These are phyloP conservation scores for Forbesichthys papilliferus DNA, from an alignment of 2,113 vertebrate genomes.

Conservation along the genomic window DNA sequence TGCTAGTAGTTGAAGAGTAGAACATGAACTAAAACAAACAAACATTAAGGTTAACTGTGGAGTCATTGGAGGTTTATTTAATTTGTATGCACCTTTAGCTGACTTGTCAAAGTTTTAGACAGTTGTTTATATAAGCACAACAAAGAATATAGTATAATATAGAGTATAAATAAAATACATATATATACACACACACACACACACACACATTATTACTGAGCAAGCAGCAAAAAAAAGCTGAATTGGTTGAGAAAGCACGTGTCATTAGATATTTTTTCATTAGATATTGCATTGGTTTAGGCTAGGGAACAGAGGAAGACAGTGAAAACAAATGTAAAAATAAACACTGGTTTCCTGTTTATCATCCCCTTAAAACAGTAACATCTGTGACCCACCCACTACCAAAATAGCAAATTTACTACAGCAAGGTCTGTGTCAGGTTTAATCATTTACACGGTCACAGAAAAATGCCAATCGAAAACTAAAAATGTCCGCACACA, in stretches of 20 bases:
- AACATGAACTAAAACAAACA: background rate
- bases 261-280: too few relatives aligned
- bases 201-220: too few relatives aligned
- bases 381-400: background rate
- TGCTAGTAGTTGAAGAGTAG: slow-evolving; percentile 25
- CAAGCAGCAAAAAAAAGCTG: background rate
- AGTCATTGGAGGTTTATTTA: background rate
- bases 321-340: slow-evolving; percentile 3
- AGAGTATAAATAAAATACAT: too few relatives aligned
- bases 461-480: background rate
- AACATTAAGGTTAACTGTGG: background rate
- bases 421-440: background rate
- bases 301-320: background rate
- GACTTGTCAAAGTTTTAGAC: background rate
- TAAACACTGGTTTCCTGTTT: slow-evolving; percentile 27
- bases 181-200: too few relatives aligned
- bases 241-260: too few relatives aligned
- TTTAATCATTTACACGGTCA: background rate
- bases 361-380: slow-evolving; percentile 1
- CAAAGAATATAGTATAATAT: background rate
- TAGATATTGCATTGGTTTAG: background rate
- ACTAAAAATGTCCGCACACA: background rate
- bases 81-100: background rate
- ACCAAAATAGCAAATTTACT: background rate
- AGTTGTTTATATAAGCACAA: background rate